Evolutionary conservation across 2,113 vertebrate genomes (phyloP).

Genomic region (Odocoileus virginianus): DNA sequence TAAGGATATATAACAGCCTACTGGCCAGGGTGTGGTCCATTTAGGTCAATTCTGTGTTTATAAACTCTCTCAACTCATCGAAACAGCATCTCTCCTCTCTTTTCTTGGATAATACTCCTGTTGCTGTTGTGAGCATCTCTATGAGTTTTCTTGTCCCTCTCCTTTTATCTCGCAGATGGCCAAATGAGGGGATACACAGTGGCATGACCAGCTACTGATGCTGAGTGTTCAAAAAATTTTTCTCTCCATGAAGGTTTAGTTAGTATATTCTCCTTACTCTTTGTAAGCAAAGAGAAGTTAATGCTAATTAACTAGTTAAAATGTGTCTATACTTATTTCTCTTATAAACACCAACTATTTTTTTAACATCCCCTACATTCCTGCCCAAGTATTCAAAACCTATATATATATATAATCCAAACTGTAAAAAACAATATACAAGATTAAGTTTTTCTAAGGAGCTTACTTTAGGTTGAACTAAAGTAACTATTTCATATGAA

Average conservation of each 20-base stretch:
- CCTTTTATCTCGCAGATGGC: background rate
- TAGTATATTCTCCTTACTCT: background rate
- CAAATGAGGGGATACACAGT: background rate
- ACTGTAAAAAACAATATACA: background rate
- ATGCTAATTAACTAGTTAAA: background rate
- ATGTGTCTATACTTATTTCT: background rate
- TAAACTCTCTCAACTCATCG: background rate
- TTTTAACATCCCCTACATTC: background rate
- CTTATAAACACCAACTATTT: conserved; percentile 11
- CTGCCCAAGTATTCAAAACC: background rate
- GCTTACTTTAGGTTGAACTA: background rate
- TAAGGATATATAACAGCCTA: background rate
- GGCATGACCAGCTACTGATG: background rate
- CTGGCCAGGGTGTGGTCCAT: background rate
- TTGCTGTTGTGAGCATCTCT: background rate
- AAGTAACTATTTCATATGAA: background rate
- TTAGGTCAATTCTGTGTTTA: background rate
- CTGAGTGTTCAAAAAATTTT: background rate
- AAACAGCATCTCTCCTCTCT: background rate
- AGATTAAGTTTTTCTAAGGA: background rate
- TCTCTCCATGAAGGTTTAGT: background rate
- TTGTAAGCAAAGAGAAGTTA: background rate
- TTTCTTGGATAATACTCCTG: background rate
- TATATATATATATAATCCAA: background rate
- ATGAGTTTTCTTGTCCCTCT: background rate